phyloP scores from a whole-genome alignment of 2,113 vertebrate genomes.

The Sinocyclocheilus rhinocerous region DNA sequence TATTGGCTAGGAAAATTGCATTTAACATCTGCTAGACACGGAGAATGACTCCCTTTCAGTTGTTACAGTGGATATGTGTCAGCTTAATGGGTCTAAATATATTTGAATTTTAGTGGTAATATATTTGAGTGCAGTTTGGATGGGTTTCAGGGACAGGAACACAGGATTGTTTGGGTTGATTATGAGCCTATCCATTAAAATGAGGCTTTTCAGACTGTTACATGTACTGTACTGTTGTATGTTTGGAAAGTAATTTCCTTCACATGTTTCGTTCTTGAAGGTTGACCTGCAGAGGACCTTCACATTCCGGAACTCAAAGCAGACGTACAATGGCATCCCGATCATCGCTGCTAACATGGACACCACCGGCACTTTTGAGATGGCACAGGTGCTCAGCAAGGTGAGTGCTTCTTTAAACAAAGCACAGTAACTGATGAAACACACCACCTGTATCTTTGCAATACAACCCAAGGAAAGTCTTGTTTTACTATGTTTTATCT shows the following conservation, averaged over 20 bases:
- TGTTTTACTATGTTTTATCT: conserved; percentile 21
- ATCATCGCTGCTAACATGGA: conserved; percentile 99
- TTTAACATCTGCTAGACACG: neutral
- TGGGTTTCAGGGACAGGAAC: neutral
- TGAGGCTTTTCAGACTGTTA: neutral
- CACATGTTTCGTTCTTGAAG: conserved; percentile 65
- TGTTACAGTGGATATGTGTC: no score
- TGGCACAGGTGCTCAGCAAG: conserved; percentile 92
- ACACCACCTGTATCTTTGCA: neutral
- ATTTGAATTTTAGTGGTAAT: neutral
- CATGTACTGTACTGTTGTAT: neutral
- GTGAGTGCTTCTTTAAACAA: conserved; percentile 70
- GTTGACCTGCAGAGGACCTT: conserved; percentile 92
- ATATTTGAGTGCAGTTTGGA: neutral
- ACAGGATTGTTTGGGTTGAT: neutral
- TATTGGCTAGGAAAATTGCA: neutral
- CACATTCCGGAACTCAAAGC: conserved; percentile 97
- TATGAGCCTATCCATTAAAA: neutral
- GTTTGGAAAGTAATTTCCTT: conserved; percentile 8
- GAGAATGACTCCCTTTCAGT: neutral
- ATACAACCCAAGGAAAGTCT: neutral
- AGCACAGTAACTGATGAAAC: neutral
- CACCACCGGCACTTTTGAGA: conserved; percentile 97
- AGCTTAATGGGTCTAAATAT: neutral
- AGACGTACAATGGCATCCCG: conserved; percentile 94